Evolutionary conservation across 2,888 invertebrate genomes (phyloP).

Genomic region (Lacanobia oleracea): DNA sequence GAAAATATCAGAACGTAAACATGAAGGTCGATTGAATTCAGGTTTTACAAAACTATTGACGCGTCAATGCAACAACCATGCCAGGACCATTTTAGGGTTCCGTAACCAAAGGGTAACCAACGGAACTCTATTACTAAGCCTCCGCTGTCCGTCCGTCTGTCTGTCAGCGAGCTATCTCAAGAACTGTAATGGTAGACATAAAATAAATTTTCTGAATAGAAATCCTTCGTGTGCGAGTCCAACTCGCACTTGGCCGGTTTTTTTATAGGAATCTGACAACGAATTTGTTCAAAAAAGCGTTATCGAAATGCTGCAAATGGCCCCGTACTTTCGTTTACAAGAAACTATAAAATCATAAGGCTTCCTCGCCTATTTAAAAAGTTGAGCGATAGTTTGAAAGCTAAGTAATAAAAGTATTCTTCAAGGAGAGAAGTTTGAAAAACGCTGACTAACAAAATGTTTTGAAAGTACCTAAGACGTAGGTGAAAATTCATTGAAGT

Average conservation of each 20-base stretch:
- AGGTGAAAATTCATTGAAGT: not conserved
- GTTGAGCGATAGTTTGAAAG: conserved; percentile 13
- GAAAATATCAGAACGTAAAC: not conserved
- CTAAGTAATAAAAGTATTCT: conserved; percentile 1
- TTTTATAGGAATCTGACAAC: not conserved
- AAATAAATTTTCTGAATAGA: too few relatives aligned
- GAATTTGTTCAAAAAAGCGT: not conserved
- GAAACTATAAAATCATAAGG: not conserved
- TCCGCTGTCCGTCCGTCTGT: too few relatives aligned
- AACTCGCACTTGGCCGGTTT: too few relatives aligned
- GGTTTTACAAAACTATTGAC: not conserved
- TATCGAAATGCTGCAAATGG: too few relatives aligned
- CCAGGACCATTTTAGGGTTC: not conserved
- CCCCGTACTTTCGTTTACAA: not conserved
- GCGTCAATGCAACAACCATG: not conserved
- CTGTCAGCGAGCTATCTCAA: too few relatives aligned
- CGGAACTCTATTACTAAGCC: too few relatives aligned
- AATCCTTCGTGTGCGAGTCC: too few relatives aligned
- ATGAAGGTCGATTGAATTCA: not conserved
- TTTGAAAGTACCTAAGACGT: not conserved
- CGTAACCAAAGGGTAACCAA: too few relatives aligned
- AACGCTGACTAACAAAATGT: not conserved
- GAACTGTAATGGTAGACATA: too few relatives aligned
- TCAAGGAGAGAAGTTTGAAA: not conserved
- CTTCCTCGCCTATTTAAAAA: not conserved